phyloP scores from a whole-genome alignment of 2,888 invertebrate genomes.

The Sericinus montela region DNA sequence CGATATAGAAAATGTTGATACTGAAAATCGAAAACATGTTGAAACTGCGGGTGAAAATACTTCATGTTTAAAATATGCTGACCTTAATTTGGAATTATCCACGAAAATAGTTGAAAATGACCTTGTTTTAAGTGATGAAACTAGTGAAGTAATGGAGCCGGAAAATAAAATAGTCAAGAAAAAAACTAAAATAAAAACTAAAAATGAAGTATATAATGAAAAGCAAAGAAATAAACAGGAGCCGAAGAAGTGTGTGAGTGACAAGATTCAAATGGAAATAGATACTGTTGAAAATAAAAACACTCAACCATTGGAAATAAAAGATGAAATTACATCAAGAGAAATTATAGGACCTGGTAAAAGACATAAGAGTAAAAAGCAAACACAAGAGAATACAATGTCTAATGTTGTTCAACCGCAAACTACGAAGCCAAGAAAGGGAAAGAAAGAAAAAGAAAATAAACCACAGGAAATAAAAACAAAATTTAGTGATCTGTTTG shows the following conservation, averaged over 20 bases:
- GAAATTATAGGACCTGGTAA: slow-evolving; percentile 24
- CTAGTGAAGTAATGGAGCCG: slow-evolving; percentile 40
- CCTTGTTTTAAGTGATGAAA: slow-evolving; percentile 65
- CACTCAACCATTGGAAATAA: slow-evolving; percentile 4
- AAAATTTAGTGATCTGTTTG: slow-evolving; percentile 61
- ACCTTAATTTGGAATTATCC: not conserved
- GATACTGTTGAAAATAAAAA: not conserved
- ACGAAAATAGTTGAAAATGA: slow-evolving; percentile 52
- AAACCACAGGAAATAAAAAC: slow-evolving; percentile 25
- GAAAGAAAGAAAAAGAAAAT: slow-evolving; percentile 25
- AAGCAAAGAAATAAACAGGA: not conserved
- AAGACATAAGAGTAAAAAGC: slow-evolving; percentile 38
- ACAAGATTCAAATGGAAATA: not conserved
- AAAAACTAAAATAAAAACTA: slow-evolving; percentile 10
- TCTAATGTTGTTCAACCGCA: slow-evolving; percentile 27
- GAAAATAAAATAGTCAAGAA: slow-evolving; percentile 9
- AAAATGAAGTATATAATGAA: slow-evolving; percentile 7
- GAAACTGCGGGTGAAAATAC: not conserved
- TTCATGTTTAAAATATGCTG: not conserved
- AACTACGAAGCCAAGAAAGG: slow-evolving; percentile 25
- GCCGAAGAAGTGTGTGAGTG: not conserved
- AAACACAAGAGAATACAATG: slow-evolving; percentile 25
- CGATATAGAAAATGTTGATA: not conserved
- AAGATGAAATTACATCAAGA: slow-evolving; percentile 15
- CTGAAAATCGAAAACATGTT: not conserved